These are phyloP conservation scores for Epinotia nisella DNA, from an alignment of 2,888 invertebrate genomes.

Conservation along the genomic window DNA sequence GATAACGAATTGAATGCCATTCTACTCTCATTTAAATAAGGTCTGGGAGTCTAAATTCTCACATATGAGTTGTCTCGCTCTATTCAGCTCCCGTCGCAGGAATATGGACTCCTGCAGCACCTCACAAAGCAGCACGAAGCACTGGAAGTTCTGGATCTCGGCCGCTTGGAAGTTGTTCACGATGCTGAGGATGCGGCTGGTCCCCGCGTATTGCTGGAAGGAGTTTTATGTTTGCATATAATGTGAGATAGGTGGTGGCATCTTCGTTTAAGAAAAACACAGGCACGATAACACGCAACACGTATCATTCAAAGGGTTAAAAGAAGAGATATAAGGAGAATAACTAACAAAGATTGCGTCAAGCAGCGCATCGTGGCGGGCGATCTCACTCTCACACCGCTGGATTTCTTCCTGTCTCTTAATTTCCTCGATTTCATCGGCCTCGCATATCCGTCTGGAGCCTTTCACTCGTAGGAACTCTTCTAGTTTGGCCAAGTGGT, in stretches of 20 bases:
- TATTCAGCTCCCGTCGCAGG: slow-evolving; percentile 66
- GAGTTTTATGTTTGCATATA: neutral
- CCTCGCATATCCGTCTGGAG: slow-evolving; percentile 89
- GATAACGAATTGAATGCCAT: too few relatives aligned
- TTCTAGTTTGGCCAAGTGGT: slow-evolving; percentile 92
- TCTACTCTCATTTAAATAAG: neutral
- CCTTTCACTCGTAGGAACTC: slow-evolving; percentile 94
- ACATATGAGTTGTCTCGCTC: slow-evolving; percentile 68
- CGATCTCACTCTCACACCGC: slow-evolving; percentile 88
- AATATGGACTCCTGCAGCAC: slow-evolving; percentile 74
- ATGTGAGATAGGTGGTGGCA: too few relatives aligned
- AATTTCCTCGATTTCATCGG: slow-evolving; percentile 89
- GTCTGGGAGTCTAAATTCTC: slow-evolving; percentile 47
- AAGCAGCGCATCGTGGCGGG: slow-evolving; percentile 88
- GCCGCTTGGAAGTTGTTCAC: slow-evolving; percentile 62
- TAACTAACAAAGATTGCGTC: slow-evolving; percentile 87
- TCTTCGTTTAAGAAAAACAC: too few relatives aligned
- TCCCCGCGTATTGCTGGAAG: slow-evolving; percentile 65
- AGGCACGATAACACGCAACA: too few relatives aligned
- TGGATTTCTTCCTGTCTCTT: slow-evolving; percentile 88
- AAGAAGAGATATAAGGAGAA: neutral
- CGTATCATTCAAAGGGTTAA: neutral
- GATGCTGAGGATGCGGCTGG: slow-evolving; percentile 60
- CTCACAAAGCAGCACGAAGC: slow-evolving; percentile 73
- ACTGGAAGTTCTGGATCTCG: slow-evolving; percentile 77